Evolutionary conservation across 2,113 vertebrate species (phyloP).

Genomic region (Bos taurus): DNA sequence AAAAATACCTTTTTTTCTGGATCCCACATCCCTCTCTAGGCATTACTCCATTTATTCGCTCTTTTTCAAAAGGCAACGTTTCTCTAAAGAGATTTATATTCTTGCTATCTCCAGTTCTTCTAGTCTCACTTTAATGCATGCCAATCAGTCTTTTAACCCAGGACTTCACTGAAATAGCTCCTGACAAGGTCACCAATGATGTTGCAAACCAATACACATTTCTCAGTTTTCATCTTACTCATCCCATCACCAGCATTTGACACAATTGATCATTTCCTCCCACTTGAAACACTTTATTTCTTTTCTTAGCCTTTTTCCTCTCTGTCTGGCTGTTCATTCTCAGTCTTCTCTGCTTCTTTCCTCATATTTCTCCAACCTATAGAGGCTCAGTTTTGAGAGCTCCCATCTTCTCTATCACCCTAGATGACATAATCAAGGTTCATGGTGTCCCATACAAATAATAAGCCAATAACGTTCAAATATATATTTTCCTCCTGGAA

Average conservation of each 20-base stretch:
- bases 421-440: background rate
- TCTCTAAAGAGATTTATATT: background rate
- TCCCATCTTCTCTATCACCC: background rate
- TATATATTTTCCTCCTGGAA: background rate
- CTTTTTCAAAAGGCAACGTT: background rate
- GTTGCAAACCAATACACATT: background rate
- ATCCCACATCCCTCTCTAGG: background rate
- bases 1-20: background rate
- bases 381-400: background rate
- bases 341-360: background rate
- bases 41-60: background rate
- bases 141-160: background rate
- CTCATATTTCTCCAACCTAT: background rate
- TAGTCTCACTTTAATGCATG: background rate
- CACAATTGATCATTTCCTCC: background rate
- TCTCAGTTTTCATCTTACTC: conserved; percentile 1
- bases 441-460: background rate
- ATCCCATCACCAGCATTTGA: background rate
- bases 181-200: conserved; percentile 9
- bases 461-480: background rate
- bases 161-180: background rate
- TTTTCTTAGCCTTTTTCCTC: background rate
- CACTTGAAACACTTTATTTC: background rate
- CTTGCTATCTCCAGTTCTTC: background rate
- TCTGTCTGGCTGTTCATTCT: background rate